A percentile compares a stretch with the other conserved stretches of the same genome.
Evolutionary conservation across 2,888 invertebrate species (phyloP).

Genomic region (Mesorhabditis belari): DNA sequence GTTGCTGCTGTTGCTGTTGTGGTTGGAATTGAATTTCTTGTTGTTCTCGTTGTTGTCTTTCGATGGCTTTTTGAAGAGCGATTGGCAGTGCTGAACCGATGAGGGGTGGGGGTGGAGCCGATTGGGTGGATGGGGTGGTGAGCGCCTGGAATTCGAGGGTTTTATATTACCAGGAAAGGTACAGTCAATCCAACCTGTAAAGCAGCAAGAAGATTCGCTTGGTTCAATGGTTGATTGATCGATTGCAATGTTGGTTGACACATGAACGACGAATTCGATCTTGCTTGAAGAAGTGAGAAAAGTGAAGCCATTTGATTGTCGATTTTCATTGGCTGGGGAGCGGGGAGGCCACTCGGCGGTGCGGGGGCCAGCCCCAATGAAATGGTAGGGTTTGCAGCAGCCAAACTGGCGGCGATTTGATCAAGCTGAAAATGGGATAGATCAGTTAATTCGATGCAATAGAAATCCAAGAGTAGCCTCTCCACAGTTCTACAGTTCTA

Average conservation of each 20-base stretch:
- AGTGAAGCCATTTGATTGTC: not conserved
- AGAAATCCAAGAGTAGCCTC: no score
- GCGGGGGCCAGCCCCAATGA: no score
- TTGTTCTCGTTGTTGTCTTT: not conserved
- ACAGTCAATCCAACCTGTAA: no score
- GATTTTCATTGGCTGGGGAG: not conserved
- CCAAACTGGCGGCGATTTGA: not conserved
- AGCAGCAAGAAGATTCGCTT: not conserved
- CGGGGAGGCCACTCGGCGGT: not conserved
- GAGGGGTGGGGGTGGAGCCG: not conserved
- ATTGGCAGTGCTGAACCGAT: not conserved
- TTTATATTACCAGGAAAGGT: no score
- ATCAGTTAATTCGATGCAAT: no score
- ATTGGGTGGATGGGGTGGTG: no score
- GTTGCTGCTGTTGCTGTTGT: not conserved
- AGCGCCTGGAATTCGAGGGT: no score
- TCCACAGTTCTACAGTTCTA: not conserved
- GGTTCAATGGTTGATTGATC: not conserved
- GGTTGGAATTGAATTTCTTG: no score
- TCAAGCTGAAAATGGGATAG: no score
- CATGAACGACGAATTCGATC: no score
- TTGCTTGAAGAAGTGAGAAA: not conserved
- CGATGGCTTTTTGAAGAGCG: not conserved
- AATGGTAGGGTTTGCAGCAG: no score
- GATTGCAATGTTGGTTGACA: not conserved